phyloP scores from a whole-genome alignment of 2,888 invertebrate species.

The Nymphalis c-album region DNA sequence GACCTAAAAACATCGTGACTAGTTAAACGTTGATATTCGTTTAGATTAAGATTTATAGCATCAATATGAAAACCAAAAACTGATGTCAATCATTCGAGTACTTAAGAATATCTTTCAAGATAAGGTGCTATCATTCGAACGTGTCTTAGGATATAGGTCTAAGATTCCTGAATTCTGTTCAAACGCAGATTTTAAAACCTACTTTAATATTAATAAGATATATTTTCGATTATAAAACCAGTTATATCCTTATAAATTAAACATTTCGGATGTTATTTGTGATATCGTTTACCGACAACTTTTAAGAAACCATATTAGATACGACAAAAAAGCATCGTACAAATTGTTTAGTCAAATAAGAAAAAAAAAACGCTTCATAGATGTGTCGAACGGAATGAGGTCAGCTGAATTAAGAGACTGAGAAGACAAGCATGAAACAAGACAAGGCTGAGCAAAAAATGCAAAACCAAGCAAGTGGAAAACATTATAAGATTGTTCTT shows the following conservation, averaged over 20 bases:
- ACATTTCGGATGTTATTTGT: background rate
- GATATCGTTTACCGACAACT: background rate
- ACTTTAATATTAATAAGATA: too few relatives aligned
- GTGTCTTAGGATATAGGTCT: background rate
- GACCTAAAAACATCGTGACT: background rate
- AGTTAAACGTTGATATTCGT: constrained; percentile 8
- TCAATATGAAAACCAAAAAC: constrained; percentile 6
- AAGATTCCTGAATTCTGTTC: background rate
- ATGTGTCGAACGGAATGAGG: constrained; percentile 46
- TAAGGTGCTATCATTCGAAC: constrained; percentile 18
- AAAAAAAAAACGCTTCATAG: constrained; percentile 28
- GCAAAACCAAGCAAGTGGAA: constrained; percentile 31
- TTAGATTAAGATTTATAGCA: constrained; percentile 9
- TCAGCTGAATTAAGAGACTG: constrained; percentile 44
- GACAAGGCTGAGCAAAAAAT: constrained; percentile 44
- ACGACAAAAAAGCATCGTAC: constrained; percentile 17
- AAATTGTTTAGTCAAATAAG: constrained; percentile 28
- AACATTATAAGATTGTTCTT: constrained; percentile 24
- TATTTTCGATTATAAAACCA: too few relatives aligned
- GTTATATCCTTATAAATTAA: too few relatives aligned
- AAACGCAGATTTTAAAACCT: background rate
- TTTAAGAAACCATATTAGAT: background rate
- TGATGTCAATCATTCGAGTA: constrained; percentile 16
- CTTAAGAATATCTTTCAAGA: constrained; percentile 19
- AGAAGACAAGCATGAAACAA: constrained; percentile 48